Base-by-base conservation (phyloP, 2,888 invertebrate genomes). In the Poecilus cupreus region DNA sequence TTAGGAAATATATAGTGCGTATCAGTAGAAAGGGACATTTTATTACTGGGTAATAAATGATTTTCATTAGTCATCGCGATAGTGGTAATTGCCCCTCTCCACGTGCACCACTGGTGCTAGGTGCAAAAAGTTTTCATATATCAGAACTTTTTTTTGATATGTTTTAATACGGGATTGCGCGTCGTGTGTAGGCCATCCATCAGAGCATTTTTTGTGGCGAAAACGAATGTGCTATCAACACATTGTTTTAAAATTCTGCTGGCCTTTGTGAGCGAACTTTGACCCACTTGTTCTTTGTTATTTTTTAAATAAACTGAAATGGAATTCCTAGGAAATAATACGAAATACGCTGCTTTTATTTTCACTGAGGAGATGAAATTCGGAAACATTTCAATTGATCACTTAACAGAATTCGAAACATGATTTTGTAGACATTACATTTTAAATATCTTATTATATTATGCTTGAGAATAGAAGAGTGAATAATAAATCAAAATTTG, bases 171-270 rank as follows among this genome's bases (percentile, higher is more conserved):
- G 24, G 24, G 46, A 22, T 46, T 43, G 16, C 24, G 70, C 70
- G 20, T 26, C 24, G 22, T 24, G 22, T 43, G 32, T 46, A 72
- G 72, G 72, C 46, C 72, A 72, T 72, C 68, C 72, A 72, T 72
- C 72, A 72, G 46, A 26, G 22, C 4, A 18, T 72, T 72, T 72
- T 72, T 72, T 72, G 43, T 3, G 22, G 46, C 32, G 32, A 72
- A 72, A 72, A 72, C 72, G 46, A 72, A 72, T 72, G 72, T 72
- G 72, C 43, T 72, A 72, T 72, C 46, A 72, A 46, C 72, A 46
- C 72, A 72, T 72, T 72, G 72, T 72, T 72, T 72, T 72, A 46
- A 72, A 72, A 46, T 46, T 72, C 46, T 22, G 72, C 72, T 72
- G 72, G 43, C 46, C 72, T 46, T 46, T 46, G 24, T 72, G 13